Percentiles rank a stretch among this genome's conserved stretches.
Evolutionary conservation across 1,140 invertebrate species (phyloP).

Genomic region (Drosophila miranda): DNA sequence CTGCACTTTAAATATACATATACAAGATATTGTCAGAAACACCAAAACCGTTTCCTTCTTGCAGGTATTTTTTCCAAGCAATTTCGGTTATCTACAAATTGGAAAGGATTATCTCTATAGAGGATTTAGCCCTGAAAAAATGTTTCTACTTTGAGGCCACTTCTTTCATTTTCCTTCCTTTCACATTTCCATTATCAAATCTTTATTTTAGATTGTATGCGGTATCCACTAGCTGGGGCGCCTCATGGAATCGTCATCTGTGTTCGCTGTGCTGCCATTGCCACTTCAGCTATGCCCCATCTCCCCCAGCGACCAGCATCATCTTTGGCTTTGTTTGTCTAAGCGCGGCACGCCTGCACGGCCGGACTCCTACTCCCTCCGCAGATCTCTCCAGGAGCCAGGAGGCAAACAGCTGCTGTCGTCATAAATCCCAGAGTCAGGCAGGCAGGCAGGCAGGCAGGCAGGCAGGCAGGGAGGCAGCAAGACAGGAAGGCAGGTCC

Average conservation of each 20-base stretch:
- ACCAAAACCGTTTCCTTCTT: too few relatives aligned
- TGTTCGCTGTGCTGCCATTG: neutral
- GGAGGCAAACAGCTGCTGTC: constrained; percentile 60
- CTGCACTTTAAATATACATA: too few relatives aligned
- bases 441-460: constrained; percentile 27
- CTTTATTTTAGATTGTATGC: too few relatives aligned
- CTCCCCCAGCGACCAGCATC: neutral
- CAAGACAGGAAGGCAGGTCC: neutral
- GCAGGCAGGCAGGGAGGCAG: constrained; percentile 2
- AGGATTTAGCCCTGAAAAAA: too few relatives aligned
- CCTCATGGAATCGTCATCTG: constrained; percentile 18
- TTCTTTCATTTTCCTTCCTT: too few relatives aligned
- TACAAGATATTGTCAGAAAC: too few relatives aligned
- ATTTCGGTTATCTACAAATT: too few relatives aligned
- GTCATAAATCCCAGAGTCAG: constrained; percentile 65
- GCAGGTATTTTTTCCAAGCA: too few relatives aligned
- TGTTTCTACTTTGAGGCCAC: too few relatives aligned
- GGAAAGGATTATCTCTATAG: too few relatives aligned
- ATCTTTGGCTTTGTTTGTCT: constrained; percentile 51
- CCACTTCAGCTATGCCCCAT: constrained; percentile 4
- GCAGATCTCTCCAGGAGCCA: constrained; percentile 33
- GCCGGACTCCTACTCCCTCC: neutral
- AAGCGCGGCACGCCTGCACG: constrained; percentile 40
- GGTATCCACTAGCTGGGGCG: neutral
- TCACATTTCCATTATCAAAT: too few relatives aligned